Conservation (phyloP, 2,797 vertebrate species). For the Sebastes flavidus region DNA sequence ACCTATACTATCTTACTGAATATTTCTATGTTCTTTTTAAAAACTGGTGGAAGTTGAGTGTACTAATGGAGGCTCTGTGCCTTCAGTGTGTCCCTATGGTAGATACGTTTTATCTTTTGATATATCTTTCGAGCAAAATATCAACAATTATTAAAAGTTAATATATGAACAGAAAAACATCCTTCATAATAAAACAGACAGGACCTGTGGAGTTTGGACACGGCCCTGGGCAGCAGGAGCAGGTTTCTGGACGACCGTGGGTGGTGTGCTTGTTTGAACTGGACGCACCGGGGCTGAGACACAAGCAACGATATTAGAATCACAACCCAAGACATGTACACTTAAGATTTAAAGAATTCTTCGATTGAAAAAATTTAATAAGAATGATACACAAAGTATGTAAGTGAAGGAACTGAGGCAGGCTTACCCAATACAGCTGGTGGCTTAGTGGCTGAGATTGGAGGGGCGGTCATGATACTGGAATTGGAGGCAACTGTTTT, state of each 20-base stretch:
- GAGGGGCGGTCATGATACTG: conserved; percentile 51
- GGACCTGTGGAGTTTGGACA: conserved; percentile 82
- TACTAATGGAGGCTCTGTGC: background rate
- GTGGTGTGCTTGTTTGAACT: conserved; percentile 72
- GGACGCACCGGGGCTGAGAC: conserved; percentile 71
- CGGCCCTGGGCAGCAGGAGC: conserved; percentile 74
- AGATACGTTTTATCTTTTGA: background rate
- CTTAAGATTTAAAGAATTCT: background rate
- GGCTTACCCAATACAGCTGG: conserved; percentile 60
- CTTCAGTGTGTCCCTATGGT: background rate
- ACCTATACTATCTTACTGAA: background rate
- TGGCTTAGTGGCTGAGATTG: conserved; percentile 60
- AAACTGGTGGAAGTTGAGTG: background rate
- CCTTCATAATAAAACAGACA: background rate
- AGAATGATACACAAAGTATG: background rate
- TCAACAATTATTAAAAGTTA: background rate
- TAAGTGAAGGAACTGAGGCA: background rate
- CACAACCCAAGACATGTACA: background rate
- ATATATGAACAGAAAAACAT: background rate
- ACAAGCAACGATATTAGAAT: conserved; percentile 13
- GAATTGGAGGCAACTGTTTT: conserved; percentile 74
- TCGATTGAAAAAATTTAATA: background rate
- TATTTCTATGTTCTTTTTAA: background rate
- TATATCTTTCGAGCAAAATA: background rate
- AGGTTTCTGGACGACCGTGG: conserved; percentile 81